Evolutionary conservation across 2,888 invertebrate species (phyloP).

Genomic region (Cheilosia soror): DNA sequence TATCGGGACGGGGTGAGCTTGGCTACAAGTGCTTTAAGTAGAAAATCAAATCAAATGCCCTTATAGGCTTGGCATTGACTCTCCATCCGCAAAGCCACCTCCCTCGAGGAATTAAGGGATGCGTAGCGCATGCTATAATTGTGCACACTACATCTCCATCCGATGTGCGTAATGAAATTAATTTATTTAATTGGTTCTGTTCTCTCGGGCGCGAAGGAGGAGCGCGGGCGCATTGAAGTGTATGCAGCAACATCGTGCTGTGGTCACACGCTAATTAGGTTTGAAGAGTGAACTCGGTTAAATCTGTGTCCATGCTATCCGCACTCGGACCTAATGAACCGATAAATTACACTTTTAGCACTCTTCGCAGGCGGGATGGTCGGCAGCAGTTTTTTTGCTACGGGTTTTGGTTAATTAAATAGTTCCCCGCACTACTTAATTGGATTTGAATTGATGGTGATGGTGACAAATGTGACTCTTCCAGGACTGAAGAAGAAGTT

Average conservation of each 20-base stretch:
- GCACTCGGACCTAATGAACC: conserved; percentile 65
- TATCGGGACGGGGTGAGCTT: neutral
- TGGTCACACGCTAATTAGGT: conserved; percentile 71
- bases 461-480: conserved; percentile 39
- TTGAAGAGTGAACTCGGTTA: conserved; percentile 36
- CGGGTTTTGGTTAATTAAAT: conserved; percentile 55
- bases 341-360: conserved; percentile 67
- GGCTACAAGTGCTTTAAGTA: conserved; percentile 39
- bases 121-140: conserved; percentile 46
- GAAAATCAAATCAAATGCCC: conserved; percentile 55
- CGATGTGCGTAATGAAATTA: conserved; percentile 66
- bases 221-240: neutral
- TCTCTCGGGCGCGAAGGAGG: conserved; percentile 21
- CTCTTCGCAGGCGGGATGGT: conserved; percentile 12
- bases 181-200: conserved; percentile 71
- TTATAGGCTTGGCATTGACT: conserved; percentile 20
- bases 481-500: neutral
- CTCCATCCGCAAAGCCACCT: conserved; percentile 17
- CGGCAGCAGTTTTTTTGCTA: neutral
- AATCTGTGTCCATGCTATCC: conserved; percentile 62
- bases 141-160: conserved; percentile 28
- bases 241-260: conserved; percentile 51
- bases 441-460: conserved; percentile 52
- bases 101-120: conserved; percentile 40
- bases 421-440: conserved; percentile 33